phyloP scores from a whole-genome alignment of 1,140 invertebrate species.

The Drosophila simulans region DNA sequence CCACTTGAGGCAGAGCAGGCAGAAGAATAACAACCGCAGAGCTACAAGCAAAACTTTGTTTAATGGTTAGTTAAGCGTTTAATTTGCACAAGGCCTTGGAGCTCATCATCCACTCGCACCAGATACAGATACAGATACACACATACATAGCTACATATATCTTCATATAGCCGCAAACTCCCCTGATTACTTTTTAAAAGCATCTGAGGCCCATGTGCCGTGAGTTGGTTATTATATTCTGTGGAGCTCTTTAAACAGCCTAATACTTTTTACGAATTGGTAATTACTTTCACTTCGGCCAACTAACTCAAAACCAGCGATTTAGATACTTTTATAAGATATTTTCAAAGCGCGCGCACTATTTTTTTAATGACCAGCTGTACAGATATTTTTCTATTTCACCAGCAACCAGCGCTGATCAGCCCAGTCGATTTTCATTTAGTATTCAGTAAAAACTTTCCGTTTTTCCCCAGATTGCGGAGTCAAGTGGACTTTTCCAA shows the following conservation, averaged over 20 bases:
- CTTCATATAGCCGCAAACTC: constrained; percentile 2
- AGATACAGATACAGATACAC: neutral
- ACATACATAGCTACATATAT: neutral
- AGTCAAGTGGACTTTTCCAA: constrained; percentile 1
- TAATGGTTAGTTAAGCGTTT: constrained; percentile 82
- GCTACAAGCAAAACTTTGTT: constrained; percentile 79
- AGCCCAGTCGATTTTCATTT: constrained; percentile 3
- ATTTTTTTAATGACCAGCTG: neutral
- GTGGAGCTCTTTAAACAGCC: constrained; percentile 1
- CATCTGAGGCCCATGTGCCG: constrained; percentile 9
- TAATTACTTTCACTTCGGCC: neutral
- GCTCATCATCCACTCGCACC: constrained; percentile 31
- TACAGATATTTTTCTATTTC: neutral
- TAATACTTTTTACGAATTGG: neutral
- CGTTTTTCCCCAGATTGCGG: neutral
- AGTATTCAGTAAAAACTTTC: constrained; percentile 13
- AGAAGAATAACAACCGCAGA: constrained; percentile 64
- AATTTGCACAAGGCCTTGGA: constrained; percentile 64
- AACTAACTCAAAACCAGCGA: neutral
- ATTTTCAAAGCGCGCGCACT: neutral
- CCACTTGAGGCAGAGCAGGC: constrained; percentile 12
- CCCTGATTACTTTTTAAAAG: constrained; percentile 40
- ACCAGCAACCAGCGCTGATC: neutral
- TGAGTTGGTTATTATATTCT: neutral
- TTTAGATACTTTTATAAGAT: neutral